These are phyloP conservation scores for Lepisosteus osseus DNA, from an alignment of 2,113 vertebrate species.

Conservation along the genomic window DNA sequence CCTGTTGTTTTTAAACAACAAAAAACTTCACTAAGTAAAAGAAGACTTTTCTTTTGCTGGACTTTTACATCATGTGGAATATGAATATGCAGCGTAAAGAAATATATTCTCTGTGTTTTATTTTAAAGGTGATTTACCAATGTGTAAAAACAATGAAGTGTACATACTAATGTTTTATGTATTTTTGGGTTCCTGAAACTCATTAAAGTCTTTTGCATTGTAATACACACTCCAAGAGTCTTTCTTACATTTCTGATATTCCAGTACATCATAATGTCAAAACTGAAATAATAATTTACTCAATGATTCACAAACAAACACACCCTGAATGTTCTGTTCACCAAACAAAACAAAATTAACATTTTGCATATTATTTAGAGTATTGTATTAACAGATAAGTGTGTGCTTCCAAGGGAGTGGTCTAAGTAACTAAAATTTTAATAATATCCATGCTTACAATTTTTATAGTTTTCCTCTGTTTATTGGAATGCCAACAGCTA, in stretches of 20 bases:
- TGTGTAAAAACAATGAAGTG: slow-evolving; percentile 57
- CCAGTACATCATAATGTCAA: no score
- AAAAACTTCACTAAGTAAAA: slow-evolving; percentile 23
- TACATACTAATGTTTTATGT: slow-evolving; percentile 74
- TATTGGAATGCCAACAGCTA: no score
- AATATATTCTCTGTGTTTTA: slow-evolving; percentile 63
- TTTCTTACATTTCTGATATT: slow-evolving; percentile 24
- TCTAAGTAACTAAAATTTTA: no score
- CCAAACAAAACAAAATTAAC: no score
- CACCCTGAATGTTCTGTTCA: no score
- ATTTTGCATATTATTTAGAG: no score
- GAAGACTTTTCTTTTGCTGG: slow-evolving; percentile 52
- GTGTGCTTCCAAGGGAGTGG: no score
- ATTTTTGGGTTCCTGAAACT: slow-evolving; percentile 75
- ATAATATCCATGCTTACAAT: no score
- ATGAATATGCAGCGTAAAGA: slow-evolving; percentile 73
- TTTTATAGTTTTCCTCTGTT: no score
- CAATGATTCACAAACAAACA: no score
- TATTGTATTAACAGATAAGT: no score
- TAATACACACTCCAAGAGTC: slow-evolving; percentile 63
- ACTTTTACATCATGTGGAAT: slow-evolving; percentile 71
- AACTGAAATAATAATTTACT: no score
- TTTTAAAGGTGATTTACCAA: slow-evolving; percentile 64
- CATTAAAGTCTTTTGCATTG: slow-evolving; percentile 81
- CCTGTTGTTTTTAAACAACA: slow-evolving; percentile 44